Evolutionary conservation across 2,113 vertebrate genomes (phyloP).

Genomic region (Bufo gargarizans): DNA sequence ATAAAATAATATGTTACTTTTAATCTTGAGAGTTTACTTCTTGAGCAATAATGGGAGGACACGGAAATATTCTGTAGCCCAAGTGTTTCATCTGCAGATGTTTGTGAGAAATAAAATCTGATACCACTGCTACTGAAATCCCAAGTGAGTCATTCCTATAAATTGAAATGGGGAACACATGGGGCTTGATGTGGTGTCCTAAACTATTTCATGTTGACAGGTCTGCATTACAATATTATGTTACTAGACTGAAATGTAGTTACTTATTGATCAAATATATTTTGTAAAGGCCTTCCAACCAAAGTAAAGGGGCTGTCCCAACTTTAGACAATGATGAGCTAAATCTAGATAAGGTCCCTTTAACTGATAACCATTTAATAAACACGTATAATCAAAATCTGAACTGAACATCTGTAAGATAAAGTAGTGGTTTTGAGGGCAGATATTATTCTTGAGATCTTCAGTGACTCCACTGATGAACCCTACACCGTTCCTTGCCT

Average conservation of each 20-base stretch:
- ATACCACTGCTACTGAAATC: not conserved
- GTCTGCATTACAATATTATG: not conserved
- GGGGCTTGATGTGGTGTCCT: not conserved
- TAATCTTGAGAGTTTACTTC: not conserved
- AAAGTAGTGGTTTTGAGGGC: not conserved
- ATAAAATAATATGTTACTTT: not conserved
- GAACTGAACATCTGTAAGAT: not conserved
- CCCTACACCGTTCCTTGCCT: not conserved
- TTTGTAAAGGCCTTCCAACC: not conserved
- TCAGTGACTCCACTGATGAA: not conserved
- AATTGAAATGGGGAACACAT: not conserved
- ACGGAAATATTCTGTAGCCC: not conserved
- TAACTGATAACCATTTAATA: not conserved
- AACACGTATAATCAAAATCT: not conserved
- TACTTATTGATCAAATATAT: not conserved
- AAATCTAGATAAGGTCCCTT: not conserved
- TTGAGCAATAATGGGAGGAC: not conserved
- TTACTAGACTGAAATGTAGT: not conserved
- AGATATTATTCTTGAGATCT: not conserved
- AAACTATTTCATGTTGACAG: slow-evolving; percentile 1
- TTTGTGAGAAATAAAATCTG: slow-evolving; percentile 6
- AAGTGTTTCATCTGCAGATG: slow-evolving; percentile 15
- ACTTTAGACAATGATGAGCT: not conserved
- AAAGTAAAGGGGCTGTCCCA: not conserved
- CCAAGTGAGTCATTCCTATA: not conserved